Evolutionary conservation across 2,797 vertebrate species (phyloP).

Genomic region (Botia kubotai): DNA sequence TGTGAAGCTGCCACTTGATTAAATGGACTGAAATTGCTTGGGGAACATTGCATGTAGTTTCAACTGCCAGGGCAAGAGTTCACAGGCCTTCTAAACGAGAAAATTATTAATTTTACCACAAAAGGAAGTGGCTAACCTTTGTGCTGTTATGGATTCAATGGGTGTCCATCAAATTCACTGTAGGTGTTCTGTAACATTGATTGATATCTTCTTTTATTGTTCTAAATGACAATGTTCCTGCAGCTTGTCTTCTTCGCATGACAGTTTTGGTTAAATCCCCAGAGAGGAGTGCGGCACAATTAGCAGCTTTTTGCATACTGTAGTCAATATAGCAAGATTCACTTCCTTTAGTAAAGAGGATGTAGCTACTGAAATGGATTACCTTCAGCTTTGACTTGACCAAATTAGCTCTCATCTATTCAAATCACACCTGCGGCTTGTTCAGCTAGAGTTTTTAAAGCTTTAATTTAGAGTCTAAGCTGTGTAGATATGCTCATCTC

Average conservation of each 20-base stretch:
- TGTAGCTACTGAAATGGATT: constrained; percentile 52
- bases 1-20: constrained; percentile 67
- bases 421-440: constrained; percentile 37
- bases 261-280: constrained; percentile 5
- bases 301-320: constrained; percentile 48
- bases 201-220: background rate
- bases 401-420: constrained; percentile 44
- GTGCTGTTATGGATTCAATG: constrained; percentile 42
- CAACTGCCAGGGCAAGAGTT: constrained; percentile 41
- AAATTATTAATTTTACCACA: constrained; percentile 54
- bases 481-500: constrained; percentile 16
- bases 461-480: too few relatives aligned
- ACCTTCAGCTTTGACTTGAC: constrained; percentile 15
- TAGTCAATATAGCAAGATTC: constrained; percentile 49
- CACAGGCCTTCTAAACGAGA: constrained; percentile 47
- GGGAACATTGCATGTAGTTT: constrained; percentile 56
- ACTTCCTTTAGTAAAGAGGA: constrained; percentile 64
- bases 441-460: constrained; percentile 27
- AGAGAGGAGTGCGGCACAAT: background rate
- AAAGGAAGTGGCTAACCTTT: constrained; percentile 54
- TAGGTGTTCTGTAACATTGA: background rate
- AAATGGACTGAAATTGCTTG: constrained; percentile 43
- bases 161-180: constrained; percentile 21
- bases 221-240: background rate
- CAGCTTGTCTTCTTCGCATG: background rate